Base-by-base conservation (phyloP, 2,888 invertebrate species). In the Dryomyza anilis region DNA sequence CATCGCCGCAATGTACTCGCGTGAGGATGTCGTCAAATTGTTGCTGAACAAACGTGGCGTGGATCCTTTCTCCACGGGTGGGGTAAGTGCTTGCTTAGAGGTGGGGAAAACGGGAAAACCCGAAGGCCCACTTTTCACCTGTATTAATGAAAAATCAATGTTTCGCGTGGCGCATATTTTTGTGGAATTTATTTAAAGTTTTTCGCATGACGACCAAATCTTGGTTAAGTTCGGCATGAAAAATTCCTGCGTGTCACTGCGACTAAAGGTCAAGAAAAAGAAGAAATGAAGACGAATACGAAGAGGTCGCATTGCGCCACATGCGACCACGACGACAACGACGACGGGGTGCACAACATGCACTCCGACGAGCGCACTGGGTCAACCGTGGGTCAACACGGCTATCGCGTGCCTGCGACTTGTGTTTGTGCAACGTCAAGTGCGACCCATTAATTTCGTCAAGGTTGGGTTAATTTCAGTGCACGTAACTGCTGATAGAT, bases 21-120 rank as follows among this genome's bases (percentile, higher is more conserved):
- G 95, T 74, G 98, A 98, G 83, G 97, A 98, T 81, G 93, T 96
- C 78, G 93, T 98, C 78, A 94, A 95, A 78, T 85, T 95, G 59
- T 86, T 99, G 52, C 86, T 98, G 63, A 89, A 91, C 62, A 94
- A 94, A 82, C 89, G 92, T 82, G 93, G 93, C 43, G 95, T 97
- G 10, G 97, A 98, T 84, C 91, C 96, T 16, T 93, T 92, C 78
- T 91, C 94, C 45, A 91, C 94, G 1, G 98, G 97, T 79, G 98
- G 96, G 84, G 98, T 98, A 86, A 89, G 94, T 87, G 21, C 23
- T 25, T 16, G 6, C 36, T 10, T 21, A 36, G 12, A 10, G 19
- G 10, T 14, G 8, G 21, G 4, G 21, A 48, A 21, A 55, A 12
- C 10, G 21, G 8, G 2, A 39, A 63, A 53, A 62, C 50, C 55